A percentile compares a stretch with the other conserved stretches of the same genome.
phyloP scores from a whole-genome alignment of 30 jellyfish, hydroid and myxozoan species.

The Sanderia malayensis region DNA sequence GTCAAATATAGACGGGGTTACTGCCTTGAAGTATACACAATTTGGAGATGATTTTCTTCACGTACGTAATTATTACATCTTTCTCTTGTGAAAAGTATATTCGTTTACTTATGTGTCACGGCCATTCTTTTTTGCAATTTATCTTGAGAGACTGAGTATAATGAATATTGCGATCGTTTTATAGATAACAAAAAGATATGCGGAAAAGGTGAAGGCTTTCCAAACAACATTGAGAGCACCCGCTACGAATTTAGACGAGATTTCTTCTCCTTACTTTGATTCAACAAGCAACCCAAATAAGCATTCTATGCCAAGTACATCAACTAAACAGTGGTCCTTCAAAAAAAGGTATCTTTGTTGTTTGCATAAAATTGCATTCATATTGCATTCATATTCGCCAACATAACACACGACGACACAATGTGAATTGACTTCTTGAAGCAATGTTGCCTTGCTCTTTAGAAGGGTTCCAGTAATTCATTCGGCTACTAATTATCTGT shows the following conservation, averaged over 20 bases:
- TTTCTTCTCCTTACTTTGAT: conserved; percentile 48
- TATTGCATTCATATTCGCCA: too few relatives aligned
- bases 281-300: not conserved
- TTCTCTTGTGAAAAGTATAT: not conserved
- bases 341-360: not conserved
- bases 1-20: conserved; percentile 81
- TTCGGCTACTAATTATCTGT: too few relatives aligned
- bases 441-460: too few relatives aligned
- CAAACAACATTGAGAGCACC: conserved; percentile 3
- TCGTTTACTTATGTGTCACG: not conserved
- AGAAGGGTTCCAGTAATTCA: too few relatives aligned
- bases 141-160: not conserved
- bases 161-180: not conserved
- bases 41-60: conserved; percentile 80
- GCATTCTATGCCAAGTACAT: not conserved
- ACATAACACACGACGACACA: too few relatives aligned
- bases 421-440: too few relatives aligned
- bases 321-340: not conserved
- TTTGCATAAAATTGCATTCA: too few relatives aligned
- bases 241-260: conserved; percentile 46
- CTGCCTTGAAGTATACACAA: conserved; percentile 62
- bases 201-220: conserved; percentile 9
- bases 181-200: conserved; percentile 23
- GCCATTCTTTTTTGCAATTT: not conserved
- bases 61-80: conserved; percentile 32